phyloP scores from a whole-genome alignment of 2,797 vertebrate species.

The Myotis vivesi region DNA sequence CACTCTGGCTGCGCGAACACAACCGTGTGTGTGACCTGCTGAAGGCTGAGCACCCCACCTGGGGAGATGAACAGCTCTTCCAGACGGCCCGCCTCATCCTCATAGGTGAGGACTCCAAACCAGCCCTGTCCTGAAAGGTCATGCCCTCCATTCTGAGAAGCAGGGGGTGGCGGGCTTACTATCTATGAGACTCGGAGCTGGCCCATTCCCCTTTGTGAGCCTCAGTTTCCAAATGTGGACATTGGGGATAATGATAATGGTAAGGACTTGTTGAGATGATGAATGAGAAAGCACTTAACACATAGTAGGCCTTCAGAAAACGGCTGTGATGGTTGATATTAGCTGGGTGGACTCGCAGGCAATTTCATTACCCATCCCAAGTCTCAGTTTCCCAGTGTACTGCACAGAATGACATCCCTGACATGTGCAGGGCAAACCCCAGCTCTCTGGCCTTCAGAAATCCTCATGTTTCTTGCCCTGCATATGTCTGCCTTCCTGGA shows the following conservation, averaged over 20 bases:
- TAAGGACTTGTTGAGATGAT: neutral
- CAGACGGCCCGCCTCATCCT: constrained; percentile 95
- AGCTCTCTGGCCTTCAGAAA: neutral
- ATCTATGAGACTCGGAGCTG: neutral
- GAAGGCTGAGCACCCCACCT: constrained; percentile 91
- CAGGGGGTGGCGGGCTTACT: neutral
- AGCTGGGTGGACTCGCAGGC: neutral
- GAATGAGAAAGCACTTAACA: neutral
- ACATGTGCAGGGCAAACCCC: neutral
- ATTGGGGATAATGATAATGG: neutral
- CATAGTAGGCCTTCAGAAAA: neutral
- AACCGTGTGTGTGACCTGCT: constrained; percentile 95
- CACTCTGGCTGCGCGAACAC: constrained; percentile 96
- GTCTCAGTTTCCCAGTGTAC: neutral
- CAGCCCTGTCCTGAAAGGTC: neutral
- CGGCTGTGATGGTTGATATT: neutral
- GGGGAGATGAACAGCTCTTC: constrained; percentile 96
- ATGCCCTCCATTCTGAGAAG: neutral
- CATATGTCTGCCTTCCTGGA: neutral
- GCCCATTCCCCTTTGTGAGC: neutral
- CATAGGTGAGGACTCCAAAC: constrained; percentile 87
- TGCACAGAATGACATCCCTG: neutral
- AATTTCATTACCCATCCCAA: neutral
- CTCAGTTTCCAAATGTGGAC: neutral
- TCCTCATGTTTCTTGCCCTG: neutral